Percentiles rank a stretch among this genome's conserved stretches.
Conservation (phyloP, 2,113 vertebrate species). For the Varanus komodoensis region DNA sequence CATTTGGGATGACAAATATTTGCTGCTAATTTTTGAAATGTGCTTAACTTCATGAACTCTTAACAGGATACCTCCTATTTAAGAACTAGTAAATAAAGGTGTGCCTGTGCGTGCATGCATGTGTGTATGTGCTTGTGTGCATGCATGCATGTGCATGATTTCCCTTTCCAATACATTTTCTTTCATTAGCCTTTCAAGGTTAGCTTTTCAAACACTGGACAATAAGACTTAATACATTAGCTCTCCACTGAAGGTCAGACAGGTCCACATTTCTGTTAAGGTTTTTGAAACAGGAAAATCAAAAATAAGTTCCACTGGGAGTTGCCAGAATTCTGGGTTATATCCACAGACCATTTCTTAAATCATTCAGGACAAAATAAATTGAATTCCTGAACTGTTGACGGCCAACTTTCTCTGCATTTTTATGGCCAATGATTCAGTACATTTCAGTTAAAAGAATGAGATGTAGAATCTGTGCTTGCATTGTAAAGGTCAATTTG, state of each 20-base stretch:
- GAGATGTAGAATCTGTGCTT: not conserved
- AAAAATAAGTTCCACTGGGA: constrained; percentile 4
- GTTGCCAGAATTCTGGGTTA: not conserved
- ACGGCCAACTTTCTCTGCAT: not conserved
- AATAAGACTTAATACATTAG: not conserved
- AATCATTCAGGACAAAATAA: constrained; percentile 30
- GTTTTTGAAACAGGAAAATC: not conserved
- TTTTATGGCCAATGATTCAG: constrained; percentile 27
- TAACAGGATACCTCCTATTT: not conserved
- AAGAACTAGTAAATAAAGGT: not conserved
- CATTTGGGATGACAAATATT: constrained; percentile 5
- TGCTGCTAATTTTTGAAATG: not conserved
- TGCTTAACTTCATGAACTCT: not conserved
- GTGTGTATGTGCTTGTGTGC: no score
- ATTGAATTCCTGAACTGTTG: constrained; percentile 4
- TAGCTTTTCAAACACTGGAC: not conserved
- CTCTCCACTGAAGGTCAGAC: constrained; percentile 1
- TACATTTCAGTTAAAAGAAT: not conserved
- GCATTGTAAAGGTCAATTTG: constrained; percentile 22
- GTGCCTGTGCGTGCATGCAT: not conserved
- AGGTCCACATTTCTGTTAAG: not conserved
- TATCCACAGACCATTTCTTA: not conserved
- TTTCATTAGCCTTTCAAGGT: not conserved
- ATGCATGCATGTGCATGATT: not conserved
- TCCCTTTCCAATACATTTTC: not conserved